Conservation (phyloP, 2,113 vertebrate genomes). For the Pteropus alecto region DNA sequence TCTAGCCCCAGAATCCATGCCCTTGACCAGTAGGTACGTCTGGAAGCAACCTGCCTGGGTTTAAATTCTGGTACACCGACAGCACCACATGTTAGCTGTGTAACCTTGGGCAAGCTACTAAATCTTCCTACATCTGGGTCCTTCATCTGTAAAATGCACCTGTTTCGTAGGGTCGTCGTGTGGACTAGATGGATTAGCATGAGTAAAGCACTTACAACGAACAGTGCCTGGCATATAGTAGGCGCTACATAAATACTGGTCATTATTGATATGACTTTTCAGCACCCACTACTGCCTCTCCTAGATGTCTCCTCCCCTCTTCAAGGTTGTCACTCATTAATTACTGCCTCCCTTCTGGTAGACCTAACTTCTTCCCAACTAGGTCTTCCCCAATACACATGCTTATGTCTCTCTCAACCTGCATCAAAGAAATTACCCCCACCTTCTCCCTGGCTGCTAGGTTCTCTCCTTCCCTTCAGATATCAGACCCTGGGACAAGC, state of each 20-base stretch:
- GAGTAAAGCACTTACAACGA: neutral
- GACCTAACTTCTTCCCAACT: neutral
- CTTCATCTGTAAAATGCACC: neutral
- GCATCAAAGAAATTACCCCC: neutral
- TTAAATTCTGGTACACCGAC: neutral
- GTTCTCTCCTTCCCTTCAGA: neutral
- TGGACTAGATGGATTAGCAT: neutral
- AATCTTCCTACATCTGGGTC: neutral
- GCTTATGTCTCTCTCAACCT: neutral
- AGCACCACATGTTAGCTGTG: neutral
- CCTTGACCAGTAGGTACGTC: no score
- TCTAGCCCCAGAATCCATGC: neutral
- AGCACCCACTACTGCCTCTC: neutral
- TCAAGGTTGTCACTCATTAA: neutral
- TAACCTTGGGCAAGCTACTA: neutral
- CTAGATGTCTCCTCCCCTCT: neutral
- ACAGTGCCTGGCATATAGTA: rapidly evolving
- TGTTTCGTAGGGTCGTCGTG: neutral
- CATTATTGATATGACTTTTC: neutral
- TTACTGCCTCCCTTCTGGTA: neutral
- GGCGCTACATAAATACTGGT: neutral
- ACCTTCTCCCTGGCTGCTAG: neutral
- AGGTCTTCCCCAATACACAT: neutral
- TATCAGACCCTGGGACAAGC: neutral
- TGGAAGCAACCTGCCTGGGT: neutral